Conservation (phyloP, 2,113 vertebrate species). For the Gadus chalcogrammus region DNA sequence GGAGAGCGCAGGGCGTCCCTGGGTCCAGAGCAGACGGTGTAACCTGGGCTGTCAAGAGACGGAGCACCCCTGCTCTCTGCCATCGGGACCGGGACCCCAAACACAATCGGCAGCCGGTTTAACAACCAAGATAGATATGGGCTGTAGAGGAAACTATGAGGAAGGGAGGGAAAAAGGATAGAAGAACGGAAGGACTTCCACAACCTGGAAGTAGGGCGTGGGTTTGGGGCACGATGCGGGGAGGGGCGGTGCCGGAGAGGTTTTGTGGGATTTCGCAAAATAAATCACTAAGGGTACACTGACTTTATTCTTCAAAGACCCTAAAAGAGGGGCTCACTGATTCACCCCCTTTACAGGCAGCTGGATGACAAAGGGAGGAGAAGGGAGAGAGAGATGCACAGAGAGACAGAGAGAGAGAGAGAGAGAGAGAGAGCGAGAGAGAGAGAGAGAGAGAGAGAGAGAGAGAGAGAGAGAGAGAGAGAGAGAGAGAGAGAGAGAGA, state of each 20-base stretch:
- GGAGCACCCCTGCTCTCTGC: slow-evolving; percentile 17
- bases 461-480: slow-evolving; percentile 4
- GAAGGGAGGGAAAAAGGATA: slow-evolving; percentile 5
- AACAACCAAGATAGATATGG: neutral
- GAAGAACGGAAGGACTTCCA: slow-evolving; percentile 11
- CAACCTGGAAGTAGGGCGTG: slow-evolving; percentile 20
- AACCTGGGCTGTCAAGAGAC: slow-evolving; percentile 51
- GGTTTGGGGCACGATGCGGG: slow-evolving; percentile 26
- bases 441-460: no score
- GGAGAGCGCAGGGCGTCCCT: slow-evolving; percentile 48
- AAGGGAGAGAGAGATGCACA: slow-evolving; percentile 5
- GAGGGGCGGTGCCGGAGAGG: slow-evolving; percentile 32
- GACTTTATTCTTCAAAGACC: slow-evolving; percentile 5
- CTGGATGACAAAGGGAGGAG: slow-evolving; percentile 41
- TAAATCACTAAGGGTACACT: no score
- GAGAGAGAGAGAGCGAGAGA: no score
- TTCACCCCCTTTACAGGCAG: slow-evolving; percentile 51
- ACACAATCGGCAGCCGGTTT: neutral
- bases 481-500: neutral
- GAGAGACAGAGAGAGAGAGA: neutral
- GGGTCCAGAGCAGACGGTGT: slow-evolving; percentile 35
- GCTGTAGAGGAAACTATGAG: neutral
- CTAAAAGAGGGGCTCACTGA: slow-evolving; percentile 31
- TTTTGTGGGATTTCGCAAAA: no score
- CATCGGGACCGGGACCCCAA: slow-evolving; percentile 38